These are phyloP conservation scores for Solenopsis fugax DNA, from an alignment of 1,140 invertebrate genomes.

Conservation along the genomic window DNA sequence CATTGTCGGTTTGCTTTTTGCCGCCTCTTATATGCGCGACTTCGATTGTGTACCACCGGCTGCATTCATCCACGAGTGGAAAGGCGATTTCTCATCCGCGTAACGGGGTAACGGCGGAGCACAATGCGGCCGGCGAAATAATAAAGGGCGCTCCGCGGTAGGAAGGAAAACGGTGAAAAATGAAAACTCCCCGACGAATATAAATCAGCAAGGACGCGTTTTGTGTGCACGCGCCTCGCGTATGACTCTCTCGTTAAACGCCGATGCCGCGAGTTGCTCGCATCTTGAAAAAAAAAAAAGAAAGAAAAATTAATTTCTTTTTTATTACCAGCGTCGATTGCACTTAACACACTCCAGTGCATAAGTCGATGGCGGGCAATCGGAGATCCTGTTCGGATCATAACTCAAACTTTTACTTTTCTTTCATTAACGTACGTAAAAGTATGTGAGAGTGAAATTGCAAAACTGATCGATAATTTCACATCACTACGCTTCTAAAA, in stretches of 20 bases:
- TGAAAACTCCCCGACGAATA: slow-evolving; percentile 49
- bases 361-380: background rate
- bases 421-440: background rate
- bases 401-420: slow-evolving; percentile 28
- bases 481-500: background rate
- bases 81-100: slow-evolving; percentile 51
- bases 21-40: slow-evolving; percentile 69
- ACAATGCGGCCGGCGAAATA: slow-evolving; percentile 60
- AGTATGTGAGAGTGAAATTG: background rate
- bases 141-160: slow-evolving; percentile 47
- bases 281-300: background rate
- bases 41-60: slow-evolving; percentile 28
- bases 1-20: slow-evolving; percentile 69
- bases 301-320: background rate
- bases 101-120: slow-evolving; percentile 53
- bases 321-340: background rate
- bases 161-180: slow-evolving; percentile 61
- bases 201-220: slow-evolving; percentile 53
- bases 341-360: background rate
- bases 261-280: background rate
- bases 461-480: slow-evolving; percentile 17
- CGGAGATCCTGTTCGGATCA: background rate
- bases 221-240: background rate
- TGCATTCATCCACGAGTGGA: slow-evolving; percentile 64
- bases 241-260: slow-evolving; percentile 15